These are phyloP conservation scores for Epinephelus awoara DNA, from an alignment of 2,797 vertebrate species.

Conservation along the genomic window DNA sequence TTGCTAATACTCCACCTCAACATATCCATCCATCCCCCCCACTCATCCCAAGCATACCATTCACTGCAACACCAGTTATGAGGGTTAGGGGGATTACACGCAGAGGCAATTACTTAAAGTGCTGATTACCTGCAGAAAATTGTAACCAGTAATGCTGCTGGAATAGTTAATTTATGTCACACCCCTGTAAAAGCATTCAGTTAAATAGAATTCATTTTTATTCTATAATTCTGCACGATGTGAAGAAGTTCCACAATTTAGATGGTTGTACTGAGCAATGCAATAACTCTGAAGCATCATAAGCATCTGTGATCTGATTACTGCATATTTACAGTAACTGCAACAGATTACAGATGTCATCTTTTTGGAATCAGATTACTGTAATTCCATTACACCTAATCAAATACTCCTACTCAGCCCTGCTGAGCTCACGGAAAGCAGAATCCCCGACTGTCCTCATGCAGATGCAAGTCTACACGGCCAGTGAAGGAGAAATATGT, in stretches of 20 bases:
- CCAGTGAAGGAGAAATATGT: slow-evolving; percentile 70
- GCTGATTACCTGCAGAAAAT: slow-evolving; percentile 70
- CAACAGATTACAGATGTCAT: slow-evolving; percentile 80
- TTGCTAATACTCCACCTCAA: slow-evolving; percentile 56
- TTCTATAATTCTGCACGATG: slow-evolving; percentile 32
- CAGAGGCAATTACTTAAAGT: slow-evolving; percentile 67
- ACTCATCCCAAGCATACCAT: slow-evolving; percentile 44
- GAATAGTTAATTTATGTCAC: slow-evolving; percentile 56
- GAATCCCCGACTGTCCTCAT: slow-evolving; percentile 51
- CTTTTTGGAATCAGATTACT: slow-evolving; percentile 79
- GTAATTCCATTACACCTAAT: slow-evolving; percentile 81
- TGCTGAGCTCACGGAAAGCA: slow-evolving; percentile 65
- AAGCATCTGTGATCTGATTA: slow-evolving; percentile 73
- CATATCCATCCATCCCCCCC: slow-evolving; percentile 36
- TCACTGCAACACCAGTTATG: slow-evolving; percentile 40
- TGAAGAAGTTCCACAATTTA: slow-evolving; percentile 43
- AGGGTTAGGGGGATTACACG: slow-evolving; percentile 59
- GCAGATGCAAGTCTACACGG: slow-evolving; percentile 54
- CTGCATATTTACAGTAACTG: slow-evolving; percentile 81
- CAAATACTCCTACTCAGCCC: slow-evolving; percentile 66
- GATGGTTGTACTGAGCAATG: slow-evolving; percentile 53
- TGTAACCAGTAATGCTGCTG: slow-evolving; percentile 38
- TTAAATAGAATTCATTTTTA: slow-evolving; percentile 50
- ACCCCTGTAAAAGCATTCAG: slow-evolving; percentile 28
- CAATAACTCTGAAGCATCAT: slow-evolving; percentile 61